A percentile compares a stretch with the other conserved stretches of the same genome.
Conservation (phyloP, 2,888 invertebrate species). For the Drosophila melanocephala region DNA sequence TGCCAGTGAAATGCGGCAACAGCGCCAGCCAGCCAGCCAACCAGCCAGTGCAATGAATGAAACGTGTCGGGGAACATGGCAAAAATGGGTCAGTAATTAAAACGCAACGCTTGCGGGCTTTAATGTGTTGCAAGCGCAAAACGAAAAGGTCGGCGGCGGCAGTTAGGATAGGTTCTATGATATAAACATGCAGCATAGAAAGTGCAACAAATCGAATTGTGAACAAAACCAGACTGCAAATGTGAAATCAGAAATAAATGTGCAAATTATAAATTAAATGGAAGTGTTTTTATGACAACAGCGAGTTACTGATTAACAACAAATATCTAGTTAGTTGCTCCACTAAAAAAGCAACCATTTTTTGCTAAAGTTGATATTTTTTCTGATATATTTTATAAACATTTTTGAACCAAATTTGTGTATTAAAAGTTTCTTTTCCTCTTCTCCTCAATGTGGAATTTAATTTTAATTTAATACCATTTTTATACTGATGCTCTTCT, state of each 20-base stretch:
- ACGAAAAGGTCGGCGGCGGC: neutral
- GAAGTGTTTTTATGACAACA: neutral
- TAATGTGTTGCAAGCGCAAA: slow-evolving; percentile 32
- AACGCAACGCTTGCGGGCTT: slow-evolving; percentile 56
- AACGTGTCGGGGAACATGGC: slow-evolving; percentile 36
- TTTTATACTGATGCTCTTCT: neutral
- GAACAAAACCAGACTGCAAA: neutral
- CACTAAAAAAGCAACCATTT: neutral
- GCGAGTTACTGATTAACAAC: neutral
- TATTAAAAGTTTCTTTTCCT: neutral
- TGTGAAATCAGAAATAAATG: neutral
- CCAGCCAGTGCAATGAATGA: slow-evolving; percentile 35
- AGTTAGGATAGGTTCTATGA: neutral
- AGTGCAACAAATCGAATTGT: neutral
- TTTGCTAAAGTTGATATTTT: neutral
- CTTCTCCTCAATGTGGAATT: neutral
- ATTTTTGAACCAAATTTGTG: neutral
- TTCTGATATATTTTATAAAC: neutral
- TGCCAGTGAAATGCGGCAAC: slow-evolving; percentile 62
- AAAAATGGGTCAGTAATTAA: slow-evolving; percentile 77
- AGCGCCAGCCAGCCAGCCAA: slow-evolving; percentile 32
- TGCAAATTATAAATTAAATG: neutral
- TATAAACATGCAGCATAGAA: slow-evolving; percentile 3
- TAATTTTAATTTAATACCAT: neutral
- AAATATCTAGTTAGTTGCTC: neutral